Evolutionary conservation across 1,140 invertebrate species (phyloP).

Genomic region (Drosophila melanica): DNA sequence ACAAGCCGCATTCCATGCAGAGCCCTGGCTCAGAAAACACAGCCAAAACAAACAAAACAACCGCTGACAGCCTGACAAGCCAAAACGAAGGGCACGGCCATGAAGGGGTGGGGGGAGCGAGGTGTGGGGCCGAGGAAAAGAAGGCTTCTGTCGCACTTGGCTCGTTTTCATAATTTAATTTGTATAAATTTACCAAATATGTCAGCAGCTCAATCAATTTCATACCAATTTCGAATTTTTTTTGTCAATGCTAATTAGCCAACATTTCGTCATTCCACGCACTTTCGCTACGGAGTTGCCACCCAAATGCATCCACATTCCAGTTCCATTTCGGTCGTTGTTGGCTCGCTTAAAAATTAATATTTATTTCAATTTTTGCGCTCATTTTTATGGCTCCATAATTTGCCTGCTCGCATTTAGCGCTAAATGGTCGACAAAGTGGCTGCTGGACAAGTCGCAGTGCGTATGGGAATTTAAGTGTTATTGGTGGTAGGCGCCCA

Average conservation of each 20-base stretch:
- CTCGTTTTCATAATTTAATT: conserved; percentile 74
- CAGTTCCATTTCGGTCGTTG: not conserved
- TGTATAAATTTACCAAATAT: conserved; percentile 78
- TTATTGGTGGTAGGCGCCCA: conserved; percentile 56
- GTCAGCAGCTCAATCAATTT: conserved; percentile 62
- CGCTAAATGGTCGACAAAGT: conserved; percentile 73
- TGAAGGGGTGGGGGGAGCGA: too few relatives aligned
- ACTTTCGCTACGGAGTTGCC: conserved; percentile 30
- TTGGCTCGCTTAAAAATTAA: conserved; percentile 52
- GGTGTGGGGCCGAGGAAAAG: not conserved
- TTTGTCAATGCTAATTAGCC: conserved; percentile 44
- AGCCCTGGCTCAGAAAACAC: conserved; percentile 19
- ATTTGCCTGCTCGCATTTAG: conserved; percentile 76
- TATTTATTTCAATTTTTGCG: conserved; percentile 63
- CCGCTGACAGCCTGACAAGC: conserved; percentile 68
- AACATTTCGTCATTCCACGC: conserved; percentile 24
- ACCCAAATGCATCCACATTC: conserved; percentile 45
- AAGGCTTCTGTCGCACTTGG: conserved; percentile 2
- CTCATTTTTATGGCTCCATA: conserved; percentile 52
- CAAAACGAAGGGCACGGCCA: conserved; percentile 1
- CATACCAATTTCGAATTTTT: conserved; percentile 26
- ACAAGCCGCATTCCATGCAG: conserved; percentile 68
- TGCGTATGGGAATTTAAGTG: conserved; percentile 67
- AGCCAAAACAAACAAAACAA: conserved; percentile 48
- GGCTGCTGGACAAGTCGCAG: conserved; percentile 45